Base-by-base conservation (phyloP, 2,797 vertebrate genomes). In the Cheirogaleus major region DNA sequence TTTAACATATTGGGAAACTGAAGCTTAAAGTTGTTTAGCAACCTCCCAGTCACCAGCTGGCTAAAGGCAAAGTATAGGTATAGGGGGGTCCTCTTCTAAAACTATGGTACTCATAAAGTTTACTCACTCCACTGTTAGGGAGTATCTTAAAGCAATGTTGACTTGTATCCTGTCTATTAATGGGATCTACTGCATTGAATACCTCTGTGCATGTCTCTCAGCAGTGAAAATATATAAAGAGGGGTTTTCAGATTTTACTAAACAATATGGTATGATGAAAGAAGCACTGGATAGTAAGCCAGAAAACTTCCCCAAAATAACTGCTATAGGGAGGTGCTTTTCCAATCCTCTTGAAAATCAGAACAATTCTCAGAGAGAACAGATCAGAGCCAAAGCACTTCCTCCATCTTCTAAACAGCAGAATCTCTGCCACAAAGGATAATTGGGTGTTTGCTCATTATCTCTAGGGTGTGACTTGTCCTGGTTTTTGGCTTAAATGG, bases 261-360 rank as follows among this genome's bases (percentile, higher is more conserved):
- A 57, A 59, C 23, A 70, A 52, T 17, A 35, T 43, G 13, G 59
- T 38, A 61, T 82, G 69, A 89, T 78, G 30, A 85, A 93, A 95
- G 41, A 70, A 93, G 27, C 10, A 30, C 57, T 69, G n/a, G 57
- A 80, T 10, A n/a, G 41, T 30, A 50, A 87, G 45, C 4, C 65
- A 92, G 65, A 90, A 88, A 89, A 83, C 30, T 52, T 81, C 69
- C 80, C 70, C 80, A 12, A 91, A 91, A 67, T 85, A 95, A 91
- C 48, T 78, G 35, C 27, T 79, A 6, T 22, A 65, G 23, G 23
- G 50, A 88, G 72, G 65, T 48, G 20, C 8, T 92, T 92, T 87
- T 83, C 85, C 5, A 95, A 2, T 61, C 59, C 61, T 84, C 45
- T 78, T 80, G 59, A 55, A 96, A 97, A 94, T 88, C 25, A 89